Evolutionary conservation across 1,140 invertebrate species (phyloP).

Genomic region (Diorhabda sublineata): DNA sequence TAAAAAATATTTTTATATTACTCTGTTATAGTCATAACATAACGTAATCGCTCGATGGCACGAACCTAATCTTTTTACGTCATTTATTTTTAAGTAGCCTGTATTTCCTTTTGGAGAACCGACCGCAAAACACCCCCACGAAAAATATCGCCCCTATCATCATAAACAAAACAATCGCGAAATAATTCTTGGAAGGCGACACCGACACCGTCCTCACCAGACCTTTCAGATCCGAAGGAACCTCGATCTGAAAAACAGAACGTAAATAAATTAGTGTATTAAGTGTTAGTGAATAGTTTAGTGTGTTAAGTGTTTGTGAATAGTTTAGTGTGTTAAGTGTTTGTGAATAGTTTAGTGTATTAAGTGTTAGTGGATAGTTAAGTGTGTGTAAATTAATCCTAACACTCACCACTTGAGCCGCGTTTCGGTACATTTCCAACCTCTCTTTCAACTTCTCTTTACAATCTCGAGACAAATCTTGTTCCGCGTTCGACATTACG

Average conservation of each 20-base stretch:
- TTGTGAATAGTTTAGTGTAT: background rate
- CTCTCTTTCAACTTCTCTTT: constrained; percentile 71
- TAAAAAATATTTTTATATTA: constrained; percentile 1
- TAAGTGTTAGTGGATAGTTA: too few species aligned
- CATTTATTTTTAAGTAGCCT: constrained; percentile 43
- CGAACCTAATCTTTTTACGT: constrained; percentile 10
- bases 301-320: too few species aligned
- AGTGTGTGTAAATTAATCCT: background rate
- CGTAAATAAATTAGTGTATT: too few species aligned
- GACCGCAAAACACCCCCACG: constrained; percentile 75
- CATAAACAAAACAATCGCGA: constrained; percentile 65
- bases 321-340: background rate
- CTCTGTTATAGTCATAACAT: background rate
- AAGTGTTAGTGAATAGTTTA: too few species aligned
- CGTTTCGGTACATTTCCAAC: constrained; percentile 86
- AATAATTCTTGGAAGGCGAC: constrained; percentile 75
- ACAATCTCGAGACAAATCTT: constrained; percentile 70
- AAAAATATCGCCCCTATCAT: constrained; percentile 76
- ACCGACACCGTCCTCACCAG: constrained; percentile 62
- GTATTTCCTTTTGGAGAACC: constrained; percentile 61
- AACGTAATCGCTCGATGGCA: background rate
- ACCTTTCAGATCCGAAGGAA: constrained; percentile 66
- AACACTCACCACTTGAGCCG: constrained; percentile 61
- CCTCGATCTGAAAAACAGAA: constrained; percentile 19
- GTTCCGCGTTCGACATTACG: constrained; percentile 61